Base-by-base conservation (phyloP, 1,140 invertebrate species). In the Heliconius himera region DNA sequence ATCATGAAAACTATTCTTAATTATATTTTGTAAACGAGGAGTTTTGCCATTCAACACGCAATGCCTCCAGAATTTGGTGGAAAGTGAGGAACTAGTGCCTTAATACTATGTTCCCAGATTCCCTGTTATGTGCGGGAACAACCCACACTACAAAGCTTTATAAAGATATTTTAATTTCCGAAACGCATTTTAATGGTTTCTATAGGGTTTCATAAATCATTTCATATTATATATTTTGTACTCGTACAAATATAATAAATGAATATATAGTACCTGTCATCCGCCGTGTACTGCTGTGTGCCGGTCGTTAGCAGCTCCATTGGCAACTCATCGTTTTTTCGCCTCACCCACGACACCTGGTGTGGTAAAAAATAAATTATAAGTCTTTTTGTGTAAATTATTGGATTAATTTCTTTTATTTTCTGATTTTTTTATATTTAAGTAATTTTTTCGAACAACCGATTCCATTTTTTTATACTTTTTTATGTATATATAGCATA, bases 341-440 rank as follows among this genome's bases (percentile, higher is more conserved):
- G 88, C 20, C 93, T 88, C 3, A 94, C 93, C 91, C 93, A 94
- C 1, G 91, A 93, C 8, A 94, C 93, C 93, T 94, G 75, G 22
- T 29, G 26, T 29, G 60, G 26, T 18, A 9, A 4, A 29, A 66
- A 29, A 22, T 1, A 66, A 29, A 29, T 26, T 66, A 51, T 20
- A 51, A 51, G 49, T 16, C 49, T 51, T 8, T 20, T 51, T 18
- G 20, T 51, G 49, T 2, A 20, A 51, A 51, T 51, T 0, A 6
- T 51, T 20, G 49, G 18, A 51, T 6, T 18, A 18, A 18, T 4
- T 18, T 20, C n/a, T 18, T 18, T 0, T 51, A 6, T 49, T 49
- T 3, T 18, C 5, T 49, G 18, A 49, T 49, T 49, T 49, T 18
- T 41, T 41, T 41, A 41, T 8, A 41, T 3, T 33, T 33, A 33